Evolutionary conservation across 2,888 invertebrate species (phyloP).

Genomic region (Mycalesis mineus): DNA sequence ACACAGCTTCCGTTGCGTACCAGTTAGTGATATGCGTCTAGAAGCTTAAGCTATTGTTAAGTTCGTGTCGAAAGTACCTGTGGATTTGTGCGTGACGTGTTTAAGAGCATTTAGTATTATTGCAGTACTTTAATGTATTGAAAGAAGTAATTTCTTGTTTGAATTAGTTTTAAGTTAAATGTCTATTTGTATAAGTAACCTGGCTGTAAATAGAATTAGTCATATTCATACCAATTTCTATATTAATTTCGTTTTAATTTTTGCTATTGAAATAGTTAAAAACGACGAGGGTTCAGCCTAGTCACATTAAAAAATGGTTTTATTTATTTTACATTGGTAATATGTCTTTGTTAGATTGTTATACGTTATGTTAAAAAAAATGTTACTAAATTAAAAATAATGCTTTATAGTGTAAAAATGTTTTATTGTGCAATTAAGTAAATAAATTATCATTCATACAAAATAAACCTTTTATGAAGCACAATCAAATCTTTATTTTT

Average conservation of each 20-base stretch:
- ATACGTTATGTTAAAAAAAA: background rate
- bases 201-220: background rate
- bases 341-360: background rate
- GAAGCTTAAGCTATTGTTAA: too few relatives aligned
- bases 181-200: background rate
- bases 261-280: background rate
- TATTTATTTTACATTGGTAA: background rate
- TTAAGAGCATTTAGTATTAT: background rate
- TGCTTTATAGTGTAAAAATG: slow-evolving; percentile 23
- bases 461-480: slow-evolving; percentile 23
- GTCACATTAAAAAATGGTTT: background rate
- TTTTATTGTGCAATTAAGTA: slow-evolving; percentile 27
- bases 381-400: slow-evolving; percentile 15
- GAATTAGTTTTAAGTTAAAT: background rate
- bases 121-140: too few relatives aligned
- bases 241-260: background rate
- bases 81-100: too few relatives aligned
- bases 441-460: slow-evolving; percentile 24
- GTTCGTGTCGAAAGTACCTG: too few relatives aligned
- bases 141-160: background rate
- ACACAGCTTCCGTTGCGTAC: too few relatives aligned
- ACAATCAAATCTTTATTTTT: slow-evolving; percentile 39
- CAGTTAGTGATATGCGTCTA: too few relatives aligned
- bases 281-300: background rate
- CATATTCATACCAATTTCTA: background rate